Conservation (phyloP, 2,113 vertebrate genomes). For the Tiliqua scincoides region DNA sequence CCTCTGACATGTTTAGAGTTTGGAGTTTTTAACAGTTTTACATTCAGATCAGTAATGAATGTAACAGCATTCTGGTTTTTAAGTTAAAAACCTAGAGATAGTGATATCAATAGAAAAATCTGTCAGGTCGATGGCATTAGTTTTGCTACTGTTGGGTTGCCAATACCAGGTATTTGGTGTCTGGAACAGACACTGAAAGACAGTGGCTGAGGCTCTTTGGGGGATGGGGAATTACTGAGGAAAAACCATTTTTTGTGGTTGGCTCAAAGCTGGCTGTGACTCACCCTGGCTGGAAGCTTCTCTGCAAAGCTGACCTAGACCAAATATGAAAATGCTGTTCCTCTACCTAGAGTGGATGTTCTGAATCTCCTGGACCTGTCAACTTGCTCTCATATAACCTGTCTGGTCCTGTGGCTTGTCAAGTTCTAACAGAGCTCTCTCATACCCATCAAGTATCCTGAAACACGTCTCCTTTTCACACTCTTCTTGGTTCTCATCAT, state of each 20-base stretch:
- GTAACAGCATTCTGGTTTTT: neutral
- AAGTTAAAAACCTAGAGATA: neutral
- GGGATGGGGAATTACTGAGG: neutral
- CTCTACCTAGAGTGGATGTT: neutral
- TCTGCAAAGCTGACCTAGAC: neutral
- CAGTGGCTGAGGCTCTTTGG: neutral
- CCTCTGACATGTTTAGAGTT: neutral
- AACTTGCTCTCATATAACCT: constrained; percentile 1
- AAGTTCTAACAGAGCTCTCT: neutral
- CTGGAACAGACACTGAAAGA: neutral
- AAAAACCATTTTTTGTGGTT: neutral
- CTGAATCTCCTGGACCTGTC: neutral
- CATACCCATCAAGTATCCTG: neutral
- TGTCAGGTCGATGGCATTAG: neutral
- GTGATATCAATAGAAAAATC: neutral
- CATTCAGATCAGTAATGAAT: neutral
- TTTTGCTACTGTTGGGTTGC: neutral
- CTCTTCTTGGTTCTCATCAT: neutral
- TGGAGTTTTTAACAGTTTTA: neutral
- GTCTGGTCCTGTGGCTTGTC: constrained; percentile 4
- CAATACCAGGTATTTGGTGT: neutral
- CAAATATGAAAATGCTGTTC: neutral
- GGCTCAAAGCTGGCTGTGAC: neutral
- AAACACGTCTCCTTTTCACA: neutral
- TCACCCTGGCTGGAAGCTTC: neutral